phyloP scores from a whole-genome alignment of 2,888 invertebrate species.

The Chorisops tibialis region DNA sequence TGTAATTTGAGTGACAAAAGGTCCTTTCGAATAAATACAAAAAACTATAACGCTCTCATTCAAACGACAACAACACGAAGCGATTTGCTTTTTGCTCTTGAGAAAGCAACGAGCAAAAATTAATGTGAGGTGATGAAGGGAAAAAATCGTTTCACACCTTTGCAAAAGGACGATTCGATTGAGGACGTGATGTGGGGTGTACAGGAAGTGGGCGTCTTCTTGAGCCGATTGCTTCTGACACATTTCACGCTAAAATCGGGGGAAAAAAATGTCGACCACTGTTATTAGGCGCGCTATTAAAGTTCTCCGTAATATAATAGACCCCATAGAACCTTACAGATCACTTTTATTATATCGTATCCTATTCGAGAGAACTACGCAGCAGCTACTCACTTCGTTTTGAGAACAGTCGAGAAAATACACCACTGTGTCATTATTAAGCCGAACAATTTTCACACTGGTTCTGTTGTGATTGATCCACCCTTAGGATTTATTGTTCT shows the following conservation, averaged over 20 bases:
- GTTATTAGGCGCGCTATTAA: not conserved
- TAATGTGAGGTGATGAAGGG: constrained; percentile 12
- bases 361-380: too few relatives aligned
- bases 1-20: constrained; percentile 17
- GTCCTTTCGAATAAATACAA: too few relatives aligned
- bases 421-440: not conserved
- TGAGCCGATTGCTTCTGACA: constrained; percentile 21
- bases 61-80: constrained; percentile 10
- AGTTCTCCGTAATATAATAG: not conserved
- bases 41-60: not conserved
- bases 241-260: not conserved
- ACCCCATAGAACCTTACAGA: constrained; percentile 14
- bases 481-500: constrained; percentile 22
- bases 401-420: too few relatives aligned
- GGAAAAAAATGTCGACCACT: not conserved
- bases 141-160: constrained; percentile 6
- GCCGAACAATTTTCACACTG: constrained; percentile 20
- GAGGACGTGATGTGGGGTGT: not conserved
- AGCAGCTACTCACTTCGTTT: not conserved
- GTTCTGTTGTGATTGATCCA: constrained; percentile 27
- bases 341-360: constrained; percentile 1
- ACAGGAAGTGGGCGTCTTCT: constrained; percentile 24
- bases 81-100: constrained; percentile 5
- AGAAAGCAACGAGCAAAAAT: constrained; percentile 15
- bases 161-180: not conserved